Conservation (phyloP, 2,888 invertebrate species). For the Brassicogethes aeneus region DNA sequence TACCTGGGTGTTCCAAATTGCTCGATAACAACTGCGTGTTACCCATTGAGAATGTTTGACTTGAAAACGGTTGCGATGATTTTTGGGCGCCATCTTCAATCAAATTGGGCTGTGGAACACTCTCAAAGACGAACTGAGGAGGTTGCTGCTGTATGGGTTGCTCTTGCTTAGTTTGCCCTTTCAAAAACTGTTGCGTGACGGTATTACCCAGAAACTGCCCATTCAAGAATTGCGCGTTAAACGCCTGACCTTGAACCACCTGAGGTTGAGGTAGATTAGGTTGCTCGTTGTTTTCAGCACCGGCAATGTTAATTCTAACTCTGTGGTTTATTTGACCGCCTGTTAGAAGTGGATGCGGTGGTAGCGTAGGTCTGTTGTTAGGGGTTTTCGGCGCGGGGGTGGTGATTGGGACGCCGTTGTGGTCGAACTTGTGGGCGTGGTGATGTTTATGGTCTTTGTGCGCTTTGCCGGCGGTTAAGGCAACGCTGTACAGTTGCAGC, state of each 20-base stretch:
- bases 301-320: slow-evolving; percentile 46
- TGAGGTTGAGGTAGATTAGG: slow-evolving; percentile 34
- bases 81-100: not conserved
- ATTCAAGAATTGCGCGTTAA: slow-evolving; percentile 51
- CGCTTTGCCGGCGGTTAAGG: slow-evolving; percentile 76
- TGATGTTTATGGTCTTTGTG: slow-evolving; percentile 83
- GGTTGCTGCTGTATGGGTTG: slow-evolving; percentile 7
- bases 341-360: slow-evolving; percentile 47
- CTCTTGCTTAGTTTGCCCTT: slow-evolving; percentile 16
- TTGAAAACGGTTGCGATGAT: slow-evolving; percentile 1
- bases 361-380: slow-evolving; percentile 45
- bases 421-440: slow-evolving; percentile 72
- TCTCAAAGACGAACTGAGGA: not conserved
- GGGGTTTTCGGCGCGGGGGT: slow-evolving; percentile 50
- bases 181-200: slow-evolving; percentile 26
- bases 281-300: slow-evolving; percentile 22
- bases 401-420: slow-evolving; percentile 56
- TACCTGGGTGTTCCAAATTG: slow-evolving; percentile 38
- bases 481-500: slow-evolving; percentile 71
- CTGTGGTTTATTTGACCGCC: slow-evolving; percentile 56
- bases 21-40: slow-evolving; percentile 11
- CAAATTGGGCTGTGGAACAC: not conserved
- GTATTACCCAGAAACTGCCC: slow-evolving; percentile 49
- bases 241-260: slow-evolving; percentile 45
- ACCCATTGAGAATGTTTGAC: slow-evolving; percentile 4